Evolutionary conservation across 2,797 vertebrate species (phyloP), one percentile per base, ranked within the genome.

Genomic region (Fistularia commersonii): DNA sequence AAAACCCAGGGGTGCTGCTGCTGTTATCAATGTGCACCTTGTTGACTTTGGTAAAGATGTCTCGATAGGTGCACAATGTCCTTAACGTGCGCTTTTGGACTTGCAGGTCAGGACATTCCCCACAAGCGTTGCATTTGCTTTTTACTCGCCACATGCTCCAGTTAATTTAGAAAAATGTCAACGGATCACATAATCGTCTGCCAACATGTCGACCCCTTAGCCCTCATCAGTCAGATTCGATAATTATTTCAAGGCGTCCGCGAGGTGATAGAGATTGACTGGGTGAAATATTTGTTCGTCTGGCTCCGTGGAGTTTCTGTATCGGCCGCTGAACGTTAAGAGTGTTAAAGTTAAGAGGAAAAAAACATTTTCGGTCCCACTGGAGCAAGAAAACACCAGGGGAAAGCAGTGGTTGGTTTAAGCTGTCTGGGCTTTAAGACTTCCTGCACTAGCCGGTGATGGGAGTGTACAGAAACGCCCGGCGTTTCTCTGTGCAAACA

Each of bases 41-140:
- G 60, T 77, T 81, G 79, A 87, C 85, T 85, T 88, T 86, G 79
- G 60, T 57, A 62, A 74, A 72, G 43, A 57, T 61, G 69, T 23
- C 23, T 2, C 4, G 23, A 2, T 23, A 2, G 23, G 23, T 23
- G 23, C 23, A 23, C 23, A 2, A 23, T 23, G 2, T 23, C 23
- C 23, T 23, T 23, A 23, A 23, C 4, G 23, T 4, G 23, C 23
- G 23, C 23, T 23, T 2, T 23, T 2, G 23, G 23, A 23, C 23
- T 2, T 23, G 23, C 23, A 23, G 23, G 23, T 23, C 23, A 4
- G 23, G 23, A 4, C 23, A 23, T 23, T 23, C 2, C 23, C 2
- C 2, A 4, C 4, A 2, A 23, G 23, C 4, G 23, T 23, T 6
- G 34, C 35, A 36, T 36, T 36, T 36, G 35, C 35, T 6, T 10